phyloP scores from a whole-genome alignment of 1,140 invertebrate genomes.

The Planococcus citri region DNA sequence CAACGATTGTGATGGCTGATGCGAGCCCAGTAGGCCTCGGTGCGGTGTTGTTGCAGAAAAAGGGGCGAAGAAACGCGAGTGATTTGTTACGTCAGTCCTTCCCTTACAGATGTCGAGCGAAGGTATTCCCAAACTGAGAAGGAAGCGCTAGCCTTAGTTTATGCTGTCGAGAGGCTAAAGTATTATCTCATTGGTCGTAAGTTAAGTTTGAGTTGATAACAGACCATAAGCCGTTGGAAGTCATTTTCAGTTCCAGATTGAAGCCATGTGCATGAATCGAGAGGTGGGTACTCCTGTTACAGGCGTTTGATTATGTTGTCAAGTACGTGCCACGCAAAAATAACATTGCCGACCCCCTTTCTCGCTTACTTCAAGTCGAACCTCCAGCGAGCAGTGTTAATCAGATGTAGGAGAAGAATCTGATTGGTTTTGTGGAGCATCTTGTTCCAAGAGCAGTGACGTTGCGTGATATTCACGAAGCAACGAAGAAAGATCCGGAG shows the following conservation, averaged over 20 bases:
- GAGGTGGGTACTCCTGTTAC: slow-evolving; percentile 10
- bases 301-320: slow-evolving; percentile 3
- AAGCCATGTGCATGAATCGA: slow-evolving; percentile 29
- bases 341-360: no score
- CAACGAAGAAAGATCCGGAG: neutral
- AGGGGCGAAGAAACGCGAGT: neutral
- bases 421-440: no score
- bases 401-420: no score
- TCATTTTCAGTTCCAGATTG: slow-evolving; percentile 26
- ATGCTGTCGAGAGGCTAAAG: slow-evolving; percentile 33
- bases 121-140: slow-evolving; percentile 37
- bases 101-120: slow-evolving; percentile 21
- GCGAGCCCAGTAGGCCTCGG: no score
- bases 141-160: slow-evolving; percentile 36
- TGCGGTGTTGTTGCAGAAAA: no score
- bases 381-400: no score
- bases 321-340: no score
- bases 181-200: slow-evolving; percentile 24
- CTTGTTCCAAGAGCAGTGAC: no score
- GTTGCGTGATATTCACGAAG: neutral
- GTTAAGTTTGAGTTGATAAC: slow-evolving; percentile 20
- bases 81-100: slow-evolving; percentile 27
- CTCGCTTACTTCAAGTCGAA: no score
- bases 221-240: slow-evolving; percentile 10
- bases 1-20: no score